Evolutionary conservation across 1,140 invertebrate species (phyloP).

Genomic region (Eciton burchellii): DNA sequence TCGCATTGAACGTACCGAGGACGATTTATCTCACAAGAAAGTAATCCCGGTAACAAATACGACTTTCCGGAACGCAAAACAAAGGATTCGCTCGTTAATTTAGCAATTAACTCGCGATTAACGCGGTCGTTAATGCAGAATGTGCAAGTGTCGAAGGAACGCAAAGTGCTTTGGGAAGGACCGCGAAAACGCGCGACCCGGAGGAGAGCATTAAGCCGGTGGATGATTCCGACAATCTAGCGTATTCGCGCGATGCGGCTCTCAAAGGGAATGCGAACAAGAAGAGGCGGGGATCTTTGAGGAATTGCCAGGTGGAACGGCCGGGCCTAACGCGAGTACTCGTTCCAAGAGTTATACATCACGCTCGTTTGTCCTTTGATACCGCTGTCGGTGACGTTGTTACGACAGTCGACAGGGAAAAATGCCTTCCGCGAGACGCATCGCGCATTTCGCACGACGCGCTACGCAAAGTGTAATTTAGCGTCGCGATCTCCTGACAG

Average conservation of each 20-base stretch:
- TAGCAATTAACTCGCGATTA: not conserved
- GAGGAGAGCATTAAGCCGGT: conserved; percentile 21
- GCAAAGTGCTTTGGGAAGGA: not conserved
- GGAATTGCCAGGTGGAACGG: conserved; percentile 47
- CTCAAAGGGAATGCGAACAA: conserved; percentile 39
- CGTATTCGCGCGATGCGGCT: conserved; percentile 10
- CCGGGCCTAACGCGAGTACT: conserved; percentile 36
- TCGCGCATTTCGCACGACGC: conserved; percentile 25
- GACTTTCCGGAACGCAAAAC: conserved; percentile 6
- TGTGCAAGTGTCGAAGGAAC: no score
- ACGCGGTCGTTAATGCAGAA: not conserved
- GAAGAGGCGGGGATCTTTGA: conserved; percentile 15
- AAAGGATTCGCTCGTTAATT: conserved; percentile 54
- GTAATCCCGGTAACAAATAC: not conserved
- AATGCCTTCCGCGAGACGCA: conserved; percentile 40
- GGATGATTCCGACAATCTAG: conserved; percentile 69
- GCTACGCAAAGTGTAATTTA: conserved; percentile 36
- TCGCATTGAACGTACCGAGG: conserved; percentile 14
- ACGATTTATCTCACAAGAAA: conserved; percentile 19
- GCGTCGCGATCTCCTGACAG: conserved; percentile 13
- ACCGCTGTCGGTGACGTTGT: conserved; percentile 51
- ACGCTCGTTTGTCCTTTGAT: conserved; percentile 58
- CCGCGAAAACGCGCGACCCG: not conserved
- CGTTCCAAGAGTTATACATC: conserved; percentile 55
- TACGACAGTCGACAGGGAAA: conserved; percentile 44